Evolutionary conservation across 2,888 invertebrate species (phyloP).

Genomic region (Globia sparganii): DNA sequence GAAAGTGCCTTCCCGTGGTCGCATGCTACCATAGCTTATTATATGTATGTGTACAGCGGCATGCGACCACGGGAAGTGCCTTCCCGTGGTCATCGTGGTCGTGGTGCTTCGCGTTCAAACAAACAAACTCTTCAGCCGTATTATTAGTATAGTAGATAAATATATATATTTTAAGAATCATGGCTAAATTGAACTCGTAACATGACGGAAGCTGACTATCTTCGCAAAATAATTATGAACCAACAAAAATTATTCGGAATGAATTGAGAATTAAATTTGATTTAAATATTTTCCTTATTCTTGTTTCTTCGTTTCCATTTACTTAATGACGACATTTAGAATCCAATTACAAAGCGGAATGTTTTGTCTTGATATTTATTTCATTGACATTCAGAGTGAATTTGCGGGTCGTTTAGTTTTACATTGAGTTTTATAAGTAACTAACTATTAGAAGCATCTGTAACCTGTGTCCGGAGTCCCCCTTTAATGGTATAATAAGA

Average conservation of each 20-base stretch:
- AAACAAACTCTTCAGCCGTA: not conserved
- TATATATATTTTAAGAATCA: not conserved
- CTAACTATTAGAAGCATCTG: not conserved
- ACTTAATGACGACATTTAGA: conserved; percentile 38
- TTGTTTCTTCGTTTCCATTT: conserved; percentile 16
- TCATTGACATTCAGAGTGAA: conserved; percentile 13
- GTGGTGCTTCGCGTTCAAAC: not conserved
- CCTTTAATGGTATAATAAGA: not conserved
- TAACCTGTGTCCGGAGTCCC: not conserved
- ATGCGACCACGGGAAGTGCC: no score
- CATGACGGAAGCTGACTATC: conserved; percentile 20
- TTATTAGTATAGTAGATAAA: no score
- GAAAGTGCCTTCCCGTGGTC: no score
- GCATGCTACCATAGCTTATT: no score
- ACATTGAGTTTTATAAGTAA: not conserved
- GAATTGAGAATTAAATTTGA: conserved; percentile 43
- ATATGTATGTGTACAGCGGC: no score
- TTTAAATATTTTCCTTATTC: conserved; percentile 26
- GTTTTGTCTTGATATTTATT: conserved; percentile 14
- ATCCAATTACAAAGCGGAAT: conserved; percentile 33
- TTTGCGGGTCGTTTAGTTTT: conserved; percentile 9
- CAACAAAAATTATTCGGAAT: conserved; percentile 26
- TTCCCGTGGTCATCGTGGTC: no score
- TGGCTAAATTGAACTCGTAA: not conserved
- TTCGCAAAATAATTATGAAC: conserved; percentile 27